Evolutionary conservation across 2,113 vertebrate species (phyloP).

Genomic region (Saguinus midas): DNA sequence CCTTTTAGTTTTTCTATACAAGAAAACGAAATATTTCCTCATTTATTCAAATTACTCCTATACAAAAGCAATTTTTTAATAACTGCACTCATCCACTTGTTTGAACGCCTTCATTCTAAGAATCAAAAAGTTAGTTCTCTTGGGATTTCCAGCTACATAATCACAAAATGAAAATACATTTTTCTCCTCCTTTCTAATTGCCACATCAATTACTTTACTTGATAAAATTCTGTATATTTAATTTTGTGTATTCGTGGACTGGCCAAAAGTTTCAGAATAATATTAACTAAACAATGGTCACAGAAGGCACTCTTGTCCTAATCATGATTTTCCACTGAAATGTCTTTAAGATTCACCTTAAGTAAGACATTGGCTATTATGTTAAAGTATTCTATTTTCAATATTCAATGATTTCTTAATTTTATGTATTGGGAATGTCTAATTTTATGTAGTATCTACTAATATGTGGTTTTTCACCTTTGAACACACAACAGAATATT

Average conservation of each 20-base stretch:
- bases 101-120: not conserved
- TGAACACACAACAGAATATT: not conserved
- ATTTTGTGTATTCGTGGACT: not conserved
- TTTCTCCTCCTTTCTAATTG: not conserved
- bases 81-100: not conserved
- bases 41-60: not conserved
- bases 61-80: constrained; percentile 2
- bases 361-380: not conserved
- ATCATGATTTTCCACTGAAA: not conserved
- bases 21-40: not conserved
- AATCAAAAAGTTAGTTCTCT: not conserved
- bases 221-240: not conserved
- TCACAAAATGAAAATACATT: not conserved
- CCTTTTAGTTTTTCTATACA: not conserved
- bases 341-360: not conserved
- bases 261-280: constrained; percentile 2
- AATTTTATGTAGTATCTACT: not conserved
- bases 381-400: not conserved
- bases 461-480: constrained; percentile 16
- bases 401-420: not conserved
- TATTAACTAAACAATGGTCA: not conserved
- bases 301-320: not conserved
- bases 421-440: not conserved
- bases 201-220: not conserved
- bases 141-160: not conserved